These are phyloP conservation scores for Pongo pygmaeus DNA, from an alignment of 2,113 vertebrate genomes.

Conservation along the genomic window DNA sequence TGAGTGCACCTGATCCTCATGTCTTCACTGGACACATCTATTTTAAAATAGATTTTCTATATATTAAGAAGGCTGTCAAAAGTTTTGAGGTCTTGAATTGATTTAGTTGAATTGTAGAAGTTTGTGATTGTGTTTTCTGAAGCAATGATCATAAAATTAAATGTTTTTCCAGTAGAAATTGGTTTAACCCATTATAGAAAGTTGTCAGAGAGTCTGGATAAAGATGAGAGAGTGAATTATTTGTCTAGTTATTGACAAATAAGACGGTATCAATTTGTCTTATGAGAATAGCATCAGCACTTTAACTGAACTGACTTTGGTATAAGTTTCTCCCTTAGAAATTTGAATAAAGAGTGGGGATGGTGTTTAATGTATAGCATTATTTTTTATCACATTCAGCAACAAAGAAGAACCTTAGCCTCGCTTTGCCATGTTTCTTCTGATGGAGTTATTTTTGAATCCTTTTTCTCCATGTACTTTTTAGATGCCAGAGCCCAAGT, in stretches of 20 bases:
- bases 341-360: neutral
- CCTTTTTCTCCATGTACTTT: constrained; percentile 53
- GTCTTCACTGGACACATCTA: neutral
- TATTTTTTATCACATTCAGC: constrained; percentile 39
- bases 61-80: neutral
- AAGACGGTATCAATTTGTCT: neutral
- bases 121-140: neutral
- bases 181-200: neutral
- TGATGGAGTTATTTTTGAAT: constrained; percentile 62
- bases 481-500: constrained; percentile 70
- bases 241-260: neutral
- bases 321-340: constrained; percentile 40
- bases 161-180: neutral
- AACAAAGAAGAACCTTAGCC: constrained; percentile 29
- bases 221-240: neutral
- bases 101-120: neutral
- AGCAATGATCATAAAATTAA: neutral
- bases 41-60: constrained; percentile 16
- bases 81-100: constrained; percentile 14
- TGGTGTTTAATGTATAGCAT: neutral
- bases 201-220: neutral
- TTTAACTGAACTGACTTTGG: neutral
- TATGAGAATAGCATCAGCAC: neutral
- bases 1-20: rapidly evolving
- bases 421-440: constrained; percentile 4